Evolutionary conservation across 53 echinoderm and acorn worm genomes (phyloP), one percentile per base, ranked within the genome.

Genomic region (Echinometra lucunter): DNA sequence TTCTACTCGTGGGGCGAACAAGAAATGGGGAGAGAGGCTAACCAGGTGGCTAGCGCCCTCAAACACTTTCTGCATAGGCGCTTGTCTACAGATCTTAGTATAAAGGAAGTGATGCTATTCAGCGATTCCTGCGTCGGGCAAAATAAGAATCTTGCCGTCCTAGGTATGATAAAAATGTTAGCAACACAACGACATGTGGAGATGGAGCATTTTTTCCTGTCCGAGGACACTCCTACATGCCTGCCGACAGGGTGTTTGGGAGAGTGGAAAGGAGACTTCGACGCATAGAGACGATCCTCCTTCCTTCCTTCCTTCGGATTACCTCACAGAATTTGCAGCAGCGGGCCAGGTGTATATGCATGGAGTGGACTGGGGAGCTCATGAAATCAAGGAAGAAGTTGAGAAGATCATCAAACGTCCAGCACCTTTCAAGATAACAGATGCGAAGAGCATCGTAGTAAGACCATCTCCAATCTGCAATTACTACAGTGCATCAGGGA

Each of bases 1-100:
- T 45, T 45, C 55, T 94, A 81, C 35, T 75, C 81, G 30, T 80
- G 82, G 94, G 94, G 94, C 2, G 83, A 94, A 28, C 53, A 94
- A 27, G 45, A 92, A 69, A 66, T 67, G 66, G 45, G 92, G 17
- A 2, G 45, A 49, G 75, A n/a, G 45, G 74, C 81, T 9, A 19
- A 38, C 44, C 81, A 42, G 81, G 44, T 42, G 17, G 44, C 81
- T 44, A 81, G 81, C 44, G 19, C 81, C 44, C 81, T 42, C 21
- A 17, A 81, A 44, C 17, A 38, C 40, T 42, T 44, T 19, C 81
- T 81, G 44, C 2, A 21, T 44, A 81, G 44, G 19, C 21, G 40
- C 44, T 44, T 81, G 17, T 15, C 81, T 70, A 9, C 32, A 32
- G 57, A 92, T 37, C 74, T 49, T n/a, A 49, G 40, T 34, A 92